Evolutionary conservation across 2,888 invertebrate species (phyloP).

Genomic region (Scotopteryx bipunctaria): DNA sequence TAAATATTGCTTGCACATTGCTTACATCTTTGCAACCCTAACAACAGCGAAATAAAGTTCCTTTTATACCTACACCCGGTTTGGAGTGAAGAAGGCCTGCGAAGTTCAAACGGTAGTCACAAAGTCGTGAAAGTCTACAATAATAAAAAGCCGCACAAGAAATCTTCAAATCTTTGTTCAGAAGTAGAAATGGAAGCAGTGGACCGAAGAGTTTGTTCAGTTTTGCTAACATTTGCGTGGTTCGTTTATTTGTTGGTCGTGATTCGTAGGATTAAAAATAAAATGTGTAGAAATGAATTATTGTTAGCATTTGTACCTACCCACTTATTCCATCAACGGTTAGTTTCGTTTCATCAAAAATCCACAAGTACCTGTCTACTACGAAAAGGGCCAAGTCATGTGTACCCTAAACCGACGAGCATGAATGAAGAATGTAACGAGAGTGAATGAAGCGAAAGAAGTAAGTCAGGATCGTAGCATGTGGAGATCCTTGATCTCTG

Average conservation of each 20-base stretch:
- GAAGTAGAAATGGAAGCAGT: conserved; percentile 17
- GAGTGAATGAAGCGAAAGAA: too few relatives aligned
- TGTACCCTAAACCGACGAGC: too few relatives aligned
- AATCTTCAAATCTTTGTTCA: conserved; percentile 8
- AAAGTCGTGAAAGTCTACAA: conserved; percentile 31
- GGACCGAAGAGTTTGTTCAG: conserved; percentile 30
- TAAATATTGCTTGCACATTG: too few relatives aligned
- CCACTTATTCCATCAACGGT: too few relatives aligned
- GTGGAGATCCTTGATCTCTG: too few relatives aligned
- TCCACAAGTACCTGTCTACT: too few relatives aligned
- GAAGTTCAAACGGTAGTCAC: background rate
- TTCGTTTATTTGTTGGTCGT: conserved; percentile 29
- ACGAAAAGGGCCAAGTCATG: too few relatives aligned
- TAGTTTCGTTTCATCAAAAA: background rate
- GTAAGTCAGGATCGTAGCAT: too few relatives aligned
- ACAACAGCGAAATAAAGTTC: background rate
- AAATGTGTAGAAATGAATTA: background rate
- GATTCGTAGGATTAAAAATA: background rate
- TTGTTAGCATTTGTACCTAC: too few relatives aligned
- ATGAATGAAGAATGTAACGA: too few relatives aligned
- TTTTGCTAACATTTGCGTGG: conserved; percentile 26
- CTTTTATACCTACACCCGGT: background rate
- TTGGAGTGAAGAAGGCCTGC: background rate
- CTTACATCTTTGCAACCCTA: background rate
- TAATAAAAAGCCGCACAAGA: conserved; percentile 5